A percentile compares a stretch with the other conserved stretches of the same genome.
These are phyloP conservation scores for Centrocercus urophasianus DNA, from an alignment of 2,113 vertebrate species.

Conservation along the genomic window DNA sequence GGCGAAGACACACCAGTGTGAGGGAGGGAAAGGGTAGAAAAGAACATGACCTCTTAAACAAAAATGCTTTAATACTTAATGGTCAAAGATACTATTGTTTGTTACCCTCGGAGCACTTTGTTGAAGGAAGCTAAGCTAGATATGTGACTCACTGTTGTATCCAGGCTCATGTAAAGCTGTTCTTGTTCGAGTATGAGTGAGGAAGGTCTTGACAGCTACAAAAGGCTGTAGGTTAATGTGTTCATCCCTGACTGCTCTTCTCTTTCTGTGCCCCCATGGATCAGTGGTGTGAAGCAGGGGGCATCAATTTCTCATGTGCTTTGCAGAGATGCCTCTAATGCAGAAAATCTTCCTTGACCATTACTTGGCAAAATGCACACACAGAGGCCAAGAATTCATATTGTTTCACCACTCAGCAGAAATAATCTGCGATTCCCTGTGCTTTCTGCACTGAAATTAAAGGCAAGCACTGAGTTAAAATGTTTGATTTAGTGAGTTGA, in stretches of 20 bases:
- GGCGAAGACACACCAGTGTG: background rate
- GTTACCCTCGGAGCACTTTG: background rate
- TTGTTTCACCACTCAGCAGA: background rate
- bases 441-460: background rate
- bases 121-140: background rate
- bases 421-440: background rate
- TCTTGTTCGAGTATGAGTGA: background rate
- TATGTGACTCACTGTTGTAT: background rate
- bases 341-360: background rate
- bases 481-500: background rate
- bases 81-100: background rate
- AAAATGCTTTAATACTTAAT: background rate
- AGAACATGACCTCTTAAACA: background rate
- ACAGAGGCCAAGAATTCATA: background rate
- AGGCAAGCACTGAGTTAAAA: background rate
- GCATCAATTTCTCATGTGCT: background rate
- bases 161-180: background rate
- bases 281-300: background rate
- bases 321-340: background rate
- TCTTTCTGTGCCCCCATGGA: accelerated
- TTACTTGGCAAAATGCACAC: background rate
- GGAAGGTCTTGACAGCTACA: background rate
- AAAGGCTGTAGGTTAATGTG: background rate
- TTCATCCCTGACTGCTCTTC: background rate
- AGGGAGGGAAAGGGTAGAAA: background rate